phyloP scores from a whole-genome alignment of 2,113 vertebrate genomes.

The Alces alces region DNA sequence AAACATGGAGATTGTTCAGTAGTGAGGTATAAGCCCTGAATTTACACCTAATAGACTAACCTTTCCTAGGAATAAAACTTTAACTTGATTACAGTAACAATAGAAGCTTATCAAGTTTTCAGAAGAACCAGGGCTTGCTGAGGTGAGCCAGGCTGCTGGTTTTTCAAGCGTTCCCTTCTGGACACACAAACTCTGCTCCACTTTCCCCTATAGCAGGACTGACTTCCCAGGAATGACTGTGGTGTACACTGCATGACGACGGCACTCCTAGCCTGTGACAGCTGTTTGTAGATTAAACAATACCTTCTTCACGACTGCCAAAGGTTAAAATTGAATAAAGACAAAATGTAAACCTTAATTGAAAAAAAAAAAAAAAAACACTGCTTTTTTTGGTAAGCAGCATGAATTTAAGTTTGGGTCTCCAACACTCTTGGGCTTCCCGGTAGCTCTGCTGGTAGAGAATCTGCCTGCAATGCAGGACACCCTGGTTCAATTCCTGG shows the following conservation, averaged over 20 bases:
- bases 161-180: neutral
- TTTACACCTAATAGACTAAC: neutral
- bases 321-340: neutral
- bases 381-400: neutral
- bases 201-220: neutral
- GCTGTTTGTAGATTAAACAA: neutral
- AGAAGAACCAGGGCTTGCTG: neutral
- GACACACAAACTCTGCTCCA: neutral
- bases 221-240: neutral
- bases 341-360: neutral
- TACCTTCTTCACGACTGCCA: neutral
- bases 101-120: neutral
- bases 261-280: no score
- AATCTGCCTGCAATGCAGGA: neutral
- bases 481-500: neutral
- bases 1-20: neutral
- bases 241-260: fast-evolving
- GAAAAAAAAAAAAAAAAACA: fast-evolving
- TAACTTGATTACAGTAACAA: neutral
- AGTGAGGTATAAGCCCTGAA: neutral
- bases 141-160: neutral
- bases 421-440: neutral
- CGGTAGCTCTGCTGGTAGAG: neutral
- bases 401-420: neutral
- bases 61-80: neutral